phyloP scores from a whole-genome alignment of 2,113 vertebrate species.

The Myotis davidii region DNA sequence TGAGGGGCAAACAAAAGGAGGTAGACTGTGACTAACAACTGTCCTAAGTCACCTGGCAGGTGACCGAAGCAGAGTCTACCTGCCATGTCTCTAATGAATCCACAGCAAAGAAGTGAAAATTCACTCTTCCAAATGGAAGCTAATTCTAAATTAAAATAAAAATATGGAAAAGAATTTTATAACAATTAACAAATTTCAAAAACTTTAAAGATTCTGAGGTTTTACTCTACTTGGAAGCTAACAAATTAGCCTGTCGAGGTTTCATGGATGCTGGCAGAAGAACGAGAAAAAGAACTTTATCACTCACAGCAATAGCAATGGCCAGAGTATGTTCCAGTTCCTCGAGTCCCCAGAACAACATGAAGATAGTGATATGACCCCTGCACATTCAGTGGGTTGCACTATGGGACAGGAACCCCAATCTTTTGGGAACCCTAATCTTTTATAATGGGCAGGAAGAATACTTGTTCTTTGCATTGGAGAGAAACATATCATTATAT shows the following conservation, averaged over 20 bases:
- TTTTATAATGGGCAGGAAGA: not conserved
- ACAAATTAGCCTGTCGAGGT: not conserved
- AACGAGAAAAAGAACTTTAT: not conserved
- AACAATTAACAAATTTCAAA: not conserved
- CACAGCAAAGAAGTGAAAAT: not conserved
- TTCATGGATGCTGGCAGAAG: not conserved
- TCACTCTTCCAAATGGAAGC: not conserved
- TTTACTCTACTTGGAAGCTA: not conserved
- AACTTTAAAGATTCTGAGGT: not conserved
- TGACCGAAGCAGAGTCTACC: not conserved
- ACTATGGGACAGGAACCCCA: not conserved
- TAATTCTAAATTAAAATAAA: constrained; percentile 9
- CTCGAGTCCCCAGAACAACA: not conserved
- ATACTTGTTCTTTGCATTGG: not conserved
- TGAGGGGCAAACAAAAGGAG: not conserved
- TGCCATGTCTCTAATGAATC: not conserved
- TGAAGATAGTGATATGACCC: not conserved
- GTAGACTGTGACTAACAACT: not conserved
- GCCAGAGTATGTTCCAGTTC: not conserved
- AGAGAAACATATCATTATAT: not conserved
- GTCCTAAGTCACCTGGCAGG: not conserved
- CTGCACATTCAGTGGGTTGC: not conserved
- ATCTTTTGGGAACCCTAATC: not conserved
- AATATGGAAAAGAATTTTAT: not conserved
- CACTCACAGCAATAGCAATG: not conserved